Evolutionary conservation across 2,113 vertebrate genomes (phyloP).

Genomic region (Petrocephalus microphthalmus): DNA sequence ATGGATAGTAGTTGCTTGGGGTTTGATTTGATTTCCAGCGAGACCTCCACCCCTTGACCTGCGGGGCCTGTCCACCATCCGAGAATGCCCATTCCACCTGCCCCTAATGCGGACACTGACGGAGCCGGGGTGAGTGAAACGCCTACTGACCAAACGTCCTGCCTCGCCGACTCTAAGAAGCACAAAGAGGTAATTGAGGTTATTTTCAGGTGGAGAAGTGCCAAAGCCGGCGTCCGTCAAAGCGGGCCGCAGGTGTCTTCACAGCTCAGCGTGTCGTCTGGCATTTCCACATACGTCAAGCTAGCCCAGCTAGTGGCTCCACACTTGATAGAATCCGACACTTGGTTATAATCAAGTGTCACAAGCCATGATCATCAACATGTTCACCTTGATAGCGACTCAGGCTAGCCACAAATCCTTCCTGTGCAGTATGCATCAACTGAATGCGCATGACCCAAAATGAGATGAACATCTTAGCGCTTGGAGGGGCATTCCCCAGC

Average conservation of each 20-base stretch:
- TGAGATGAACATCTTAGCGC: background rate
- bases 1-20: background rate
- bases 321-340: constrained; percentile 3
- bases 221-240: background rate
- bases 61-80: constrained; percentile 83
- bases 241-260: background rate
- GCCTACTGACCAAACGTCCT: background rate
- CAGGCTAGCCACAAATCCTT: background rate
- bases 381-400: background rate
- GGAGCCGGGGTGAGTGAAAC: constrained; percentile 73
- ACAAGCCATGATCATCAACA: background rate
- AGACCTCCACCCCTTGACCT: constrained; percentile 87
- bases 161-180: background rate
- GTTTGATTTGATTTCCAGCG: constrained; percentile 51
- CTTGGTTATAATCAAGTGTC: background rate
- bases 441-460: background rate
- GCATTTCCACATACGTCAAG: background rate
- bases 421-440: background rate
- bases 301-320: background rate
- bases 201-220: constrained; percentile 1
- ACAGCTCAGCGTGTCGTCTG: background rate
- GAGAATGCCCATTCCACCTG: constrained; percentile 66
- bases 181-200: background rate
- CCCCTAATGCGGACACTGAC: constrained; percentile 71
- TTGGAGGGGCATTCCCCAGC: background rate